These are phyloP conservation scores for Oenanthe oenanthe DNA, from an alignment of 2,113 vertebrate genomes.

Conservation along the genomic window DNA sequence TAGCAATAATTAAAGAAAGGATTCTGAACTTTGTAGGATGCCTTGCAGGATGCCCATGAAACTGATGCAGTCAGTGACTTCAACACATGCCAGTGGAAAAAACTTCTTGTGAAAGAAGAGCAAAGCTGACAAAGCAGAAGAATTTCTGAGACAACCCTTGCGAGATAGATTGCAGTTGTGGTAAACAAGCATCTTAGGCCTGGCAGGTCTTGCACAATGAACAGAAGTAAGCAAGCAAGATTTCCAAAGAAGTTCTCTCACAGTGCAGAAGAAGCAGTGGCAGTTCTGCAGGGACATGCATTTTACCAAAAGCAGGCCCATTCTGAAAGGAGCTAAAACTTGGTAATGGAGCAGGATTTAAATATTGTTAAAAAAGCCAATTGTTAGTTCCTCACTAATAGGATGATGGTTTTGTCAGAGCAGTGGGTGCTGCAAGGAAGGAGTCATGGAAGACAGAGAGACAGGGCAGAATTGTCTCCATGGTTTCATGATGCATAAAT, in stretches of 20 bases:
- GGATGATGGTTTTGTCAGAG: not conserved
- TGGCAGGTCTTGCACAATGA: not conserved
- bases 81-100: not conserved
- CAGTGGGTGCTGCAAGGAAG: not conserved
- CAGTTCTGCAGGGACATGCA: not conserved
- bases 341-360: not conserved
- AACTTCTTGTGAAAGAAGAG: not conserved
- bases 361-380: not conserved
- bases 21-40: not conserved
- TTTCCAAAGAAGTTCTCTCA: not conserved
- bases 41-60: not conserved
- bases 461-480: not conserved
- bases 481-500: not conserved
- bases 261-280: not conserved
- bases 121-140: not conserved
- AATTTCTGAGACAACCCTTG: not conserved
- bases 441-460: not conserved
- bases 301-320: not conserved
- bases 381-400: not conserved
- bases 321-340: not conserved
- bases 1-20: not conserved
- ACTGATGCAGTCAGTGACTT: not conserved
- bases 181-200: not conserved
- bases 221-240: not conserved
- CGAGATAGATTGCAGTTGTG: not conserved